phyloP scores from a whole-genome alignment of 2,888 invertebrate genomes.

The Toxonevra muliebris region DNA sequence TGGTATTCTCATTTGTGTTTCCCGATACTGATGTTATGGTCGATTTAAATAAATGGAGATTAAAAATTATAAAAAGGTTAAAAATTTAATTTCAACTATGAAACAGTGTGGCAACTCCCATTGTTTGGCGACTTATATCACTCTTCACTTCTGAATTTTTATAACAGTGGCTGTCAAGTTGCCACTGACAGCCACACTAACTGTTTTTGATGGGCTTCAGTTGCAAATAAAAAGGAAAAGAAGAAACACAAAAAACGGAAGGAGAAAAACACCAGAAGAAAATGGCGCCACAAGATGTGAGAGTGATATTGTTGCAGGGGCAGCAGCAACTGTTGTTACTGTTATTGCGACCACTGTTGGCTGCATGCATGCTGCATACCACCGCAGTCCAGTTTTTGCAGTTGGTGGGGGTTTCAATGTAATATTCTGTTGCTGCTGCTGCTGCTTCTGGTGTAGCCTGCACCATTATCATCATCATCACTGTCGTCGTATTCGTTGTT shows the following conservation, averaged over 20 bases:
- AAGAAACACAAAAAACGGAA: conserved; percentile 17
- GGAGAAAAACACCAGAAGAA: conserved; percentile 26
- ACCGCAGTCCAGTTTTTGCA: background rate
- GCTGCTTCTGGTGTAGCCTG: background rate
- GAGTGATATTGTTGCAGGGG: conserved; percentile 20
- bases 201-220: conserved; percentile 28
- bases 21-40: no score
- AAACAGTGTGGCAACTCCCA: no score
- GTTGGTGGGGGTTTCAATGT: no score
- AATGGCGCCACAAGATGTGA: conserved; percentile 43
- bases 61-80: no score
- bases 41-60: no score
- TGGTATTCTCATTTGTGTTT: no score
- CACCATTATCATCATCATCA: conserved; percentile 16
- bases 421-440: background rate
- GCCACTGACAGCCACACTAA: conserved; percentile 35
- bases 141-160: conserved; percentile 7
- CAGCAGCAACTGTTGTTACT: no score
- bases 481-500: conserved; percentile 8
- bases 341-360: no score
- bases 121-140: no score
- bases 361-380: background rate
- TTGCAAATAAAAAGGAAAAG: no score
- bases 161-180: conserved; percentile 27
- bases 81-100: no score